Percentiles rank a stretch among this genome's conserved stretches.
These are phyloP conservation scores for Falcunculus frontatus DNA, from an alignment of 2,113 vertebrate genomes.

Conservation along the genomic window DNA sequence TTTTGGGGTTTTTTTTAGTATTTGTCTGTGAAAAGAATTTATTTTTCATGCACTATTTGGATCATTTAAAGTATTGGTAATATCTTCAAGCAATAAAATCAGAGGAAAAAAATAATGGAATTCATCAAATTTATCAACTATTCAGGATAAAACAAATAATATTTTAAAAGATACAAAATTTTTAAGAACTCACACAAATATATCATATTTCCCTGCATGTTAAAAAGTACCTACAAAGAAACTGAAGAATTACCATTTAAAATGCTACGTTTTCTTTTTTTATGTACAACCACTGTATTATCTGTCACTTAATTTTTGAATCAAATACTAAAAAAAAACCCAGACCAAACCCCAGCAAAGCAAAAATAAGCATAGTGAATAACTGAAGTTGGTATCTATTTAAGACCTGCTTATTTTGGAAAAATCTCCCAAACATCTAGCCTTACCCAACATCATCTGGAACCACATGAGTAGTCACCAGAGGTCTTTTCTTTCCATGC, in stretches of 20 bases:
- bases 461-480: slow-evolving; percentile 8
- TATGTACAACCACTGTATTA: neutral
- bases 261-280: neutral
- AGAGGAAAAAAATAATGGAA: neutral
- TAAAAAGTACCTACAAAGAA: neutral
- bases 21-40: neutral
- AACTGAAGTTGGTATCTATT: neutral
- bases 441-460: slow-evolving; percentile 74
- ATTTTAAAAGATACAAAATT: neutral
- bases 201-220: neutral
- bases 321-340: neutral
- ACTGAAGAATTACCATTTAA: neutral
- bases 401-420: neutral
- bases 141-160: neutral
- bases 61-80: neutral
- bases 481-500: slow-evolving; percentile 71
- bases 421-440: neutral
- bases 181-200: neutral
- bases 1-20: neutral
- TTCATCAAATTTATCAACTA: neutral
- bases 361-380: neutral
- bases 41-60: neutral
- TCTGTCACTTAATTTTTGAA: neutral
- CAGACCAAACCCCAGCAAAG: neutral
- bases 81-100: neutral